Evolutionary conservation across 2,888 invertebrate genomes (phyloP).

Genomic region (Drosophila anceps): DNA sequence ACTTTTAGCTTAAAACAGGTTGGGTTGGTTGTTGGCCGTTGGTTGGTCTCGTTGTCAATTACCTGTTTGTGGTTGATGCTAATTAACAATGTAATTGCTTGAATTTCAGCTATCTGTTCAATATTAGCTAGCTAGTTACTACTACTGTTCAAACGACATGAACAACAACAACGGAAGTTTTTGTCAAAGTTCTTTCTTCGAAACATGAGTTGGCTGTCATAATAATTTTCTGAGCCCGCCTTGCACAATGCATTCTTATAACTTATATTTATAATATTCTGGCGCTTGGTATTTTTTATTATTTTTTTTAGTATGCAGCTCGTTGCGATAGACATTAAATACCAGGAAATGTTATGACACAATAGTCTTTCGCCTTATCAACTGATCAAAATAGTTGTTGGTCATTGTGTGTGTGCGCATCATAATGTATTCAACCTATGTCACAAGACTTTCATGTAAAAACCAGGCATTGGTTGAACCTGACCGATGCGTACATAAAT

Average conservation of each 20-base stretch:
- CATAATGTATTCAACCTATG: constrained; percentile 39
- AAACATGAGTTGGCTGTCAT: constrained; percentile 56
- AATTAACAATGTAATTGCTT: constrained; percentile 68
- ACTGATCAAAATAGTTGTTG: constrained; percentile 36
- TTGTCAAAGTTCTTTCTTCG: constrained; percentile 43
- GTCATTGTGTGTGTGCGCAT: constrained; percentile 9
- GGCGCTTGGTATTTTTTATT: constrained; percentile 54
- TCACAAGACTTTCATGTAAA: constrained; percentile 13
- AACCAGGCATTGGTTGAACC: neutral
- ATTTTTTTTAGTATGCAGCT: constrained; percentile 70
- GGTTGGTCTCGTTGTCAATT: constrained; percentile 41
- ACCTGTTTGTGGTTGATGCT: constrained; percentile 65
- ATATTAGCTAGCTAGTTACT: constrained; percentile 24
- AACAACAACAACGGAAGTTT: constrained; percentile 55
- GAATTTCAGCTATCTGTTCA: constrained; percentile 26
- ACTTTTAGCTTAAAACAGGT: constrained; percentile 56
- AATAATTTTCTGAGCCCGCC: constrained; percentile 51
- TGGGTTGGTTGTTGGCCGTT: constrained; percentile 32
- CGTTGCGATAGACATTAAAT: constrained; percentile 46
- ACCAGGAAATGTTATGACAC: constrained; percentile 52
- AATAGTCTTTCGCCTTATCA: constrained; percentile 49
- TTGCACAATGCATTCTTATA: constrained; percentile 62
- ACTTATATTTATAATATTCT: constrained; percentile 12
- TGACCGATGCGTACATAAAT: neutral
- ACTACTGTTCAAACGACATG: no score